Evolutionary conservation across 2,113 vertebrate genomes (phyloP).

Genomic region (Phaetusa simplex): DNA sequence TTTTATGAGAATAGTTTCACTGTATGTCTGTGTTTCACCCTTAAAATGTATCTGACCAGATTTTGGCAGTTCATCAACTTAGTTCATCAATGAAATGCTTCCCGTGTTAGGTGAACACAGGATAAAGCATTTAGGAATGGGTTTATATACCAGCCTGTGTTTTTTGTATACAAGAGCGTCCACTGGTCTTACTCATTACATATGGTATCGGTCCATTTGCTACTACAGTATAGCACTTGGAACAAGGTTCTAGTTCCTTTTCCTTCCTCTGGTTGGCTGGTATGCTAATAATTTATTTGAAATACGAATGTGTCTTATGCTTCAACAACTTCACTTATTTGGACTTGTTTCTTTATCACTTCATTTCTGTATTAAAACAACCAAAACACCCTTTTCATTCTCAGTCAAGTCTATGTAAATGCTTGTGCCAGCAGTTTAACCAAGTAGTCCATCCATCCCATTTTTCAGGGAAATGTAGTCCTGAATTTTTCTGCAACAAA

Average conservation of each 20-base stretch:
- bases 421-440: neutral
- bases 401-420: neutral
- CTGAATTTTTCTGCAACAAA: neutral
- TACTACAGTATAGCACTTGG: neutral
- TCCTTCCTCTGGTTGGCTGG: neutral
- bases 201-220: rapidly evolving
- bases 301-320: neutral
- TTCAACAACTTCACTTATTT: neutral
- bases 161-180: neutral
- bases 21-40: neutral
- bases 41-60: neutral
- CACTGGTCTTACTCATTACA: neutral
- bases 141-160: neutral
- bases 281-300: neutral
- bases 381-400: neutral
- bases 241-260: neutral
- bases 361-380: neutral
- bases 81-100: neutral
- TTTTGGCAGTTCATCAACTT: neutral
- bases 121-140: neutral
- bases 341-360: neutral
- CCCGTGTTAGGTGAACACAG: neutral
- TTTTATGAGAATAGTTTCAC: neutral
- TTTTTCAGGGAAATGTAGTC: neutral
- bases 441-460: rapidly evolving